Conservation (phyloP, 2,888 invertebrate genomes). For the Eupithecia inturbata region DNA sequence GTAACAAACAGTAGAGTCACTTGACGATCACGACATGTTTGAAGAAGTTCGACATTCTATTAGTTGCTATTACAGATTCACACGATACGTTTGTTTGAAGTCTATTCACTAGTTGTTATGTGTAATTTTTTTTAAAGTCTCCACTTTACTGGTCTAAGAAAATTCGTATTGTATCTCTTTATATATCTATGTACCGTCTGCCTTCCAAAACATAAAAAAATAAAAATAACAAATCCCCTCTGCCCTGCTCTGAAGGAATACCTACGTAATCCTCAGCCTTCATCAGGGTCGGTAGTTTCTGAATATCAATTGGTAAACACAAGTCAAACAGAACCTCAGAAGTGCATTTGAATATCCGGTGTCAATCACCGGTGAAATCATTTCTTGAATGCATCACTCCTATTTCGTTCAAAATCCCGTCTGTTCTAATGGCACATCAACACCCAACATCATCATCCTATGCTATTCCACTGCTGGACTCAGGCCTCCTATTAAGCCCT, state of each 20-base stretch:
- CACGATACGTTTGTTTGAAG: too few species aligned
- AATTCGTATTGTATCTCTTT: too few species aligned
- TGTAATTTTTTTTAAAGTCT: too few species aligned
- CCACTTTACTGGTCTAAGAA: too few species aligned
- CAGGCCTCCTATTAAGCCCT: too few species aligned
- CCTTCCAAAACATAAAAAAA: too few species aligned
- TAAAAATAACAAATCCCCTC: too few species aligned
- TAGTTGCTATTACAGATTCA: not conserved
- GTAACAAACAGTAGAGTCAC: not conserved
- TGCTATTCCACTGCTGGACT: not conserved
- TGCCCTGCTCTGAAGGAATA: too few species aligned
- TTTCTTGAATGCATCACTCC: conserved; percentile 9
- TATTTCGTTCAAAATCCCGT: not conserved
- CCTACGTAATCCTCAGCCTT: not conserved
- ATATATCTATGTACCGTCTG: too few species aligned
- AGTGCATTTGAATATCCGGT: conserved; percentile 23
- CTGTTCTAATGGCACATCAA: not conserved
- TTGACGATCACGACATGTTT: not conserved
- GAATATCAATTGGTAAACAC: not conserved
- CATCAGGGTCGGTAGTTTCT: not conserved
- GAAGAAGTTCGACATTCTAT: not conserved
- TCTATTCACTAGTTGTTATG: too few species aligned
- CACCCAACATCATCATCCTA: not conserved
- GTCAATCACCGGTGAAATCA: conserved; percentile 16
- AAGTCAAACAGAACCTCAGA: conserved; percentile 10